Percentiles rank a stretch among this genome's conserved stretches.
These are phyloP conservation scores for Busseola fusca DNA, from an alignment of 2,888 invertebrate species.

Conservation along the genomic window DNA sequence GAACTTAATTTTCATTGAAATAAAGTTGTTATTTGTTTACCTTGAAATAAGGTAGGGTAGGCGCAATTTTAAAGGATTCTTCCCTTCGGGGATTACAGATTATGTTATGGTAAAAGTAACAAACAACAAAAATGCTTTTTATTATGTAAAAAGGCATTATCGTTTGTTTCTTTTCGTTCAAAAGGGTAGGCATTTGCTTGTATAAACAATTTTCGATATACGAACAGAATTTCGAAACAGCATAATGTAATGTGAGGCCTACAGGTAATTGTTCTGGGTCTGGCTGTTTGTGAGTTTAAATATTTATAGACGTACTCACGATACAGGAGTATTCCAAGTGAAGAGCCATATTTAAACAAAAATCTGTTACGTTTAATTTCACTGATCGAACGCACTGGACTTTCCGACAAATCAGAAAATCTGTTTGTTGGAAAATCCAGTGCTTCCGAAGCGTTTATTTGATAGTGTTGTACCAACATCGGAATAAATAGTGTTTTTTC, in stretches of 20 bases:
- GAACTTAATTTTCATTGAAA: no score
- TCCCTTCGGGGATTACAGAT: neutral
- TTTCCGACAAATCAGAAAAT: no score
- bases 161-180: neutral
- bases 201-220: neutral
- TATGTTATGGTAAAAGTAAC: neutral
- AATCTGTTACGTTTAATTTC: constrained; percentile 21
- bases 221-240: constrained; percentile 18
- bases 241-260: neutral
- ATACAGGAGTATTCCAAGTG: no score
- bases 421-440: neutral
- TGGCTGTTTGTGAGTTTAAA: no score
- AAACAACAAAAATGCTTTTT: neutral
- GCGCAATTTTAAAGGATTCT: no score
- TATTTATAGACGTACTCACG: no score
- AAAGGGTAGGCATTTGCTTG: neutral
- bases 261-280: no score
- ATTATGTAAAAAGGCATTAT: neutral
- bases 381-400: neutral
- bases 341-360: no score
- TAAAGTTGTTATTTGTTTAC: no score
- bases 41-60: no score
- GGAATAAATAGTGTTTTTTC: neutral
- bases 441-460: neutral
- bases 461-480: neutral